These are phyloP conservation scores for Pristionchus exspectatus DNA, from an alignment of 2,888 invertebrate species.

Conservation along the genomic window DNA sequence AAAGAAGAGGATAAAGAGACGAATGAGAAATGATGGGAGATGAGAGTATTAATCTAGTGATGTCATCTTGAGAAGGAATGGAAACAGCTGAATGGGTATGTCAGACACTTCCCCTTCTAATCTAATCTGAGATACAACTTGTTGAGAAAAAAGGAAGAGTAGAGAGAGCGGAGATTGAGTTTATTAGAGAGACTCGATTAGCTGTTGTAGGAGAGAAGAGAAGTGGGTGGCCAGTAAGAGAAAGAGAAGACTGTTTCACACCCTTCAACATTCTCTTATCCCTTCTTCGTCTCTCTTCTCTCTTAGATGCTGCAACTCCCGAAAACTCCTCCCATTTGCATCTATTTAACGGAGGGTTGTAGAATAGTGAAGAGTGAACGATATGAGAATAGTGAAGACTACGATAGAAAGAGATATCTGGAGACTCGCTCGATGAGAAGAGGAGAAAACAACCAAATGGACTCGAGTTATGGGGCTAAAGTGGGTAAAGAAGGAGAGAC, in stretches of 20 bases:
- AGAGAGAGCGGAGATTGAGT: constrained; percentile 40
- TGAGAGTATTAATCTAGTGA: constrained; percentile 34
- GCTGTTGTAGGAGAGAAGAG: constrained; percentile 22
- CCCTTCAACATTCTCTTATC: constrained; percentile 16
- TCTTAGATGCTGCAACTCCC: constrained; percentile 8
- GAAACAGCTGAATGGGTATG: not conserved
- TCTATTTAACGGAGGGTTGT: not conserved
- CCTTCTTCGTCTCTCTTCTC: not conserved
- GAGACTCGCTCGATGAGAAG: constrained; percentile 38
- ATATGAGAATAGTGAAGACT: not conserved
- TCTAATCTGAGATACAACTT: constrained; percentile 32
- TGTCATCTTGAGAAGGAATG: constrained; percentile 40
- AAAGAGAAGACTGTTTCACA: constrained; percentile 26
- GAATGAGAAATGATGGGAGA: constrained; percentile 47
- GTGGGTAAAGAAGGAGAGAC: constrained; percentile 32
- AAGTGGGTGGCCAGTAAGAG: constrained; percentile 26
- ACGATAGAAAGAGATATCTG: constrained; percentile 1
- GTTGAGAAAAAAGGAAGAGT: constrained; percentile 37
- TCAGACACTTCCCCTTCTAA: constrained; percentile 9
- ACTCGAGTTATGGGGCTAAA: constrained; percentile 44
- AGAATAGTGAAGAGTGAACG: not conserved
- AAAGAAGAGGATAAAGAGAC: constrained; percentile 33
- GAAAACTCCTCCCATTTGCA: constrained; percentile 32
- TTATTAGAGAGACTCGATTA: constrained; percentile 48
- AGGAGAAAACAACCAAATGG: constrained; percentile 21